Base-by-base conservation (phyloP, 2,113 vertebrate species). In the Ibidorhyncha struthersii region DNA sequence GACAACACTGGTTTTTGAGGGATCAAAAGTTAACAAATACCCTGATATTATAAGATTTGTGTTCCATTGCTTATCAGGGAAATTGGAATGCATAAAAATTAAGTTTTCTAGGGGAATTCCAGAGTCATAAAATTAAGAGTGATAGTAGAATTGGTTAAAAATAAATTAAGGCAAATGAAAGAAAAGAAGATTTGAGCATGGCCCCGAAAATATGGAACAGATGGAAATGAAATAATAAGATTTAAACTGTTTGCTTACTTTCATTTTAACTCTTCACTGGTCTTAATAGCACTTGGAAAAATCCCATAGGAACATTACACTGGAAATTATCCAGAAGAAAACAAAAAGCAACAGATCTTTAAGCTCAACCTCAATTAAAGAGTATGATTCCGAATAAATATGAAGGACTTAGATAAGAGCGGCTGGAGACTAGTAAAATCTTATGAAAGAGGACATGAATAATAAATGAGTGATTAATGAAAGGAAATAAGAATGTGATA, bases 371-470 rank as follows among this genome's bases (percentile, higher is more conserved):
- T 88, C 74, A 83, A 73, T 93, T 94, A 92, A 90, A 66, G 49
- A 69, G 3, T 61, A n/a, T 79, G 74, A 83, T 80, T 93, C 50
- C 34, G 85, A 95, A 88, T 95, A 93, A 94, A 81, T 88, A 88
- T 88, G 49, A 96, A 93, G 20, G 88, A 77, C 63, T 91, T 93
- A 92, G 11, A 16, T 70, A 95, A 87, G 47, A 93, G 55, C 10
- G 8, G 32, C 59, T 88, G 50, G 72, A 93, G n/a, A 82, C 22
- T 45, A 73, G 49, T 59, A 80, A 95, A 88, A 93, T 70, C 36
- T 90, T 83, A 66, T 73, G 70, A 66, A 91, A 87, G 66, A 52
- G 4, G 58, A 82, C 20, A 76, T 93, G 89, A 87, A 97, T 94
- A 91, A 80, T 73, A 93, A 91, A 92, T 81, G 7, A 95, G 32